Evolutionary conservation across 2,113 vertebrate genomes (phyloP).

Genomic region (Martes martes): DNA sequence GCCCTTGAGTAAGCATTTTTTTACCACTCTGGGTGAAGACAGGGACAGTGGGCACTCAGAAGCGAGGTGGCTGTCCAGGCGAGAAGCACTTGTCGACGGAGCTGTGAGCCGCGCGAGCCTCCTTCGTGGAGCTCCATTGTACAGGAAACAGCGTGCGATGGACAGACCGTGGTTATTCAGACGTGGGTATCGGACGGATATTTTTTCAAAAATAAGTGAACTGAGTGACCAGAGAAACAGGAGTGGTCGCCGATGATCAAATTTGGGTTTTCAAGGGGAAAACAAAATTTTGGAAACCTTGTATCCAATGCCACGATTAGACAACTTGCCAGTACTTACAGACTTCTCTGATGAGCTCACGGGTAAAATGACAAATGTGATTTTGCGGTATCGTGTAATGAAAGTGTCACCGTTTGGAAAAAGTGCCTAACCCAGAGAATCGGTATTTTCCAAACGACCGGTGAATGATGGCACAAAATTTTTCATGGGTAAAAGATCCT

Average conservation of each 20-base stretch:
- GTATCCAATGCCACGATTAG: not conserved
- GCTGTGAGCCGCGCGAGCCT: too few relatives aligned
- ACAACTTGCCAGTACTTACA: not conserved
- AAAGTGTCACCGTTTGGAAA: not conserved
- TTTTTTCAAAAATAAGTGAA: not conserved
- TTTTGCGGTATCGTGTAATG: not conserved
- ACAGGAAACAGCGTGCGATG: too few relatives aligned
- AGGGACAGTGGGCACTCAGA: too few relatives aligned
- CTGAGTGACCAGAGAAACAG: not conserved
- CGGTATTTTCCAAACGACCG: not conserved
- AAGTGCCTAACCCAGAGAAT: not conserved
- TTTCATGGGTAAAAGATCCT: not conserved
- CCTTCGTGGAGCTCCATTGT: accelerated
- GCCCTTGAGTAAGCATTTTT: too few relatives aligned
- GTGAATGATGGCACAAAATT: not conserved
- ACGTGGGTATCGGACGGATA: not conserved
- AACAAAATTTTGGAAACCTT: not conserved
- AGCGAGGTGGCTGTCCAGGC: accelerated
- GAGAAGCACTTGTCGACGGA: not conserved
- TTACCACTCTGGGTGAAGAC: not conserved
- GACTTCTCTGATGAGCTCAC: not conserved
- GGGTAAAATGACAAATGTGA: not conserved
- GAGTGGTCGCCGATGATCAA: not conserved
- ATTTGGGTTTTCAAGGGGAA: not conserved
- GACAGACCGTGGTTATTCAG: not conserved